These are phyloP conservation scores for Resseliella maxima DNA, from an alignment of 2,888 invertebrate species.

Conservation along the genomic window DNA sequence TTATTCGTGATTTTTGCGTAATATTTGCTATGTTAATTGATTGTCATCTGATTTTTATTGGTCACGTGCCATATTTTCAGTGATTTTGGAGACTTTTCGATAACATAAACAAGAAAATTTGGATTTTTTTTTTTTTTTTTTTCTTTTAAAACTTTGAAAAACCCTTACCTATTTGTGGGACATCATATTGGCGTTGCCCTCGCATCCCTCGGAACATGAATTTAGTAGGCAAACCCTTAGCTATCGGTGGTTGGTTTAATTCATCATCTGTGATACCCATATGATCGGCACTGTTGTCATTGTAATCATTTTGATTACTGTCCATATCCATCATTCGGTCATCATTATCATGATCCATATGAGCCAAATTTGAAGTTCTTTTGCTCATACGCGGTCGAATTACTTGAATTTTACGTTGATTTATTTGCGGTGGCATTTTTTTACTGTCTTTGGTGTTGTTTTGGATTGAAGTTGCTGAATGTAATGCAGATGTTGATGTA, in stretches of 20 bases:
- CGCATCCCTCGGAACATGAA: conserved; percentile 82
- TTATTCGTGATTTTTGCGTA: no score
- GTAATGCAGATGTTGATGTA: neutral
- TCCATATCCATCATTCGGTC: conserved; percentile 19
- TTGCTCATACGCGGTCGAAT: conserved; percentile 26
- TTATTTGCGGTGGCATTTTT: conserved; percentile 1
- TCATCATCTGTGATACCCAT: neutral
- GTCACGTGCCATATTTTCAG: no score
- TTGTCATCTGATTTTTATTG: no score
- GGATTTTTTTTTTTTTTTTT: neutral
- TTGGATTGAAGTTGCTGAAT: neutral
- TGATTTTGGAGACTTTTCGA: neutral
- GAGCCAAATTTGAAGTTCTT: conserved; percentile 44
- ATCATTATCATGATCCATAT: conserved; percentile 46
- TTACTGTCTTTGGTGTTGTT: conserved; percentile 25
- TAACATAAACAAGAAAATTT: no score
- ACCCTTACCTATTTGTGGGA: conserved; percentile 85
- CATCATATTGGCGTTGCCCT: conserved; percentile 83
- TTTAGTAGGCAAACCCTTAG: conserved; percentile 76
- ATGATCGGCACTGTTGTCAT: conserved; percentile 41
- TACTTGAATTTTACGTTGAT: neutral
- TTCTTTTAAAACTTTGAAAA: neutral
- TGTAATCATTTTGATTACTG: conserved; percentile 13
- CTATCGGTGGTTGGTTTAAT: conserved; percentile 64
- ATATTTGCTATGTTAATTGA: no score